Base-by-base conservation (phyloP, 2,113 vertebrate genomes). In the Lophura nycthemera region DNA sequence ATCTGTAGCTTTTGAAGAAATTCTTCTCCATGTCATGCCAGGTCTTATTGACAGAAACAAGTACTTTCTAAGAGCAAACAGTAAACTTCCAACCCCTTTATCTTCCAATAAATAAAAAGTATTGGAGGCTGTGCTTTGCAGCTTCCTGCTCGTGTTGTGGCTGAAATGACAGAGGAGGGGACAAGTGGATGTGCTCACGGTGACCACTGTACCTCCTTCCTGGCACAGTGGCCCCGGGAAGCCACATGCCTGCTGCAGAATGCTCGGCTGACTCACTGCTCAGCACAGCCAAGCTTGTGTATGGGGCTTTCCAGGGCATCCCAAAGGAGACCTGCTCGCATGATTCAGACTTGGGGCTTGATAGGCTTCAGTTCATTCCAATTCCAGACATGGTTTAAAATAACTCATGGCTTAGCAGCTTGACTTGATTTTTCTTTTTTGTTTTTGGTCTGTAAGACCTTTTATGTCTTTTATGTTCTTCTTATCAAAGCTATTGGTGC, bases 151-250 rank as follows among this genome's bases (percentile, higher is more conserved):
- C 54, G 8, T 0, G 1, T 38, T 47, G 48, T 38, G 74, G 36
- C 40, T 32, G 45, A 83, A n/a, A 16, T 57, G 61, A 61, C 4
- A n/a, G 30, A 66, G 52, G 40, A 76, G 30, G 10, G 40, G 38
- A 13, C 2, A 8, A n/a, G 47, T 38, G 43, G 47, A 17, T 1
- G 1, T 60, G 32, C 32, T 72, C 2, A 2, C 17, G 4, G 16
- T 42, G 13, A 0, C 19, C 7, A 10, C 3, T 43, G 40, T 72
- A 45, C 57, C 43, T 50, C 47, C 8, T 54, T 56, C 13, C 64
- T 0, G 0, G 38, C 0, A 0, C 21, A 48, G 57, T 2, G 7
- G 42, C 47, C n/a, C 18, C 5, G 5, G 18, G 48, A n/a, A 5
- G n/a, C n/a, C 2, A 0, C 43, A 21, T 40, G 57, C 27, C 4